Conservation (phyloP, 2,113 vertebrate species). For the Ovis aries region ARS-UI_Ramb_v3.0 NC_056066.1:59475501-59476000, state of each 20-base stretch:
- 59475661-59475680: not conserved
- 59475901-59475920: not conserved
- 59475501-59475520: not conserved
- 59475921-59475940: not conserved
- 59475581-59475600: not conserved
- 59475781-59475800: not conserved
- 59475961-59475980: rapidly evolving
- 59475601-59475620: not conserved
- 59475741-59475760: rapidly evolving
- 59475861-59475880: not conserved
- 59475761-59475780: not conserved
- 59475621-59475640: not conserved
- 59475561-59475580: not conserved
- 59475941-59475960: rapidly evolving
- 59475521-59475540: not conserved
- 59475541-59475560: not conserved
- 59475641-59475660: not conserved
- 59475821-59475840: not conserved
- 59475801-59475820: not conserved
- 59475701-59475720: not conserved
- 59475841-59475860: not conserved
- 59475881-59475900: not conserved
- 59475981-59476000: not conserved
- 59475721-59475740: not conserved
- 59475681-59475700: not conserved